Evolutionary conservation across 2,113 vertebrate genomes (phyloP).

Genomic region (Tetrao urogallus): DNA sequence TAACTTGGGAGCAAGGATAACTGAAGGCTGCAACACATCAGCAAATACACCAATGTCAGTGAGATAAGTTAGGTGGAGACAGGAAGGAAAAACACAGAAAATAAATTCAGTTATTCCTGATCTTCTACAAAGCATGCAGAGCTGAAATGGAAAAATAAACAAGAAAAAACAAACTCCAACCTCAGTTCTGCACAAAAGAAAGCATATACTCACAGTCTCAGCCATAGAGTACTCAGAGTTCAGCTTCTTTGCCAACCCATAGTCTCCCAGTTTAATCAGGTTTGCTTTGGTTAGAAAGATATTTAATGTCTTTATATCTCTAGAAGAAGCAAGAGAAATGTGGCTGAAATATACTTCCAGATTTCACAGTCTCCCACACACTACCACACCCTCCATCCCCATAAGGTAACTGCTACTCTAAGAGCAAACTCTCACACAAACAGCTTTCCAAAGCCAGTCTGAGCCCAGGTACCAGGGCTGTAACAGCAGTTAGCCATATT

Average conservation of each 20-base stretch:
- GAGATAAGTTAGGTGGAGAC: neutral
- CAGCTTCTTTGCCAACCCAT: constrained; percentile 95
- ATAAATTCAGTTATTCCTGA: neutral
- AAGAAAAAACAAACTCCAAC: neutral
- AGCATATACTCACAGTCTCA: constrained; percentile 87
- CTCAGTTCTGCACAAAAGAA: neutral
- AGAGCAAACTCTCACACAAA: neutral
- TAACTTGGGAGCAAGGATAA: neutral
- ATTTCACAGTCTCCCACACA: neutral
- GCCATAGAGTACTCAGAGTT: constrained; percentile 97
- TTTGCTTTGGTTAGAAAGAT: constrained; percentile 99
- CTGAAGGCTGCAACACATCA: neutral
- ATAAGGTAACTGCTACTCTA: neutral
- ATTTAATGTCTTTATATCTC: constrained; percentile 99
- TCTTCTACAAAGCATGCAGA: neutral
- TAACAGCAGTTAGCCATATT: neutral
- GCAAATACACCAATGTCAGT: neutral
- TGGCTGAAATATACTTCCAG: neutral
- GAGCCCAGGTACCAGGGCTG: neutral
- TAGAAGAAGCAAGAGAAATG: constrained; percentile 65
- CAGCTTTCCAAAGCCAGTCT: neutral
- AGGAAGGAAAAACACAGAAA: neutral
- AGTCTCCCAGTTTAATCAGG: constrained; percentile 97
- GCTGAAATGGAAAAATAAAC: neutral
- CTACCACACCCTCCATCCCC: neutral